Conservation (phyloP, 2,888 invertebrate species). For the Cepaea hortensis region DNA sequence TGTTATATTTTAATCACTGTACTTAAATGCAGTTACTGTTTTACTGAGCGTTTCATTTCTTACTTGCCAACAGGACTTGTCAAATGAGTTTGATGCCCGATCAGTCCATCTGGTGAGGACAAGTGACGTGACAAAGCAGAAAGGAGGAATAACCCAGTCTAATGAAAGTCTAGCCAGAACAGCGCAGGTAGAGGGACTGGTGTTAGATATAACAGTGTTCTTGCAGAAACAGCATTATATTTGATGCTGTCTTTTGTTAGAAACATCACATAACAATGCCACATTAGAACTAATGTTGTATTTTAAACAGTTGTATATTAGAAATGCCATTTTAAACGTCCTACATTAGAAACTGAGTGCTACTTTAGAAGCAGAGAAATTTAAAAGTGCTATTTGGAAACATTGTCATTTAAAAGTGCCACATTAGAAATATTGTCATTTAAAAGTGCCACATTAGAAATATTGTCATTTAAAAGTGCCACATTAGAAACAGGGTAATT, state of each 20-base stretch:
- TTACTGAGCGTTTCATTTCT: constrained; percentile 10
- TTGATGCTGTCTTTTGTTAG: background rate
- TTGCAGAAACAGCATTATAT: background rate
- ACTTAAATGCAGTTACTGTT: background rate
- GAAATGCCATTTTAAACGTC: too few species aligned
- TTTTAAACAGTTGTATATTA: too few species aligned
- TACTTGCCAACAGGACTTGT: constrained; percentile 57
- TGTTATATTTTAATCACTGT: background rate
- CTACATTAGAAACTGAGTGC: too few species aligned
- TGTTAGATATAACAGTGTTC: background rate
- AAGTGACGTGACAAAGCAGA: constrained; percentile 55
- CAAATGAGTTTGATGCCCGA: constrained; percentile 65
- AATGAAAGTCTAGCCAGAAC: constrained; percentile 66
- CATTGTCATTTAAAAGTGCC: too few species aligned
- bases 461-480: too few species aligned
- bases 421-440: too few species aligned
- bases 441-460: too few species aligned
- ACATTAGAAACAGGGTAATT: too few species aligned
- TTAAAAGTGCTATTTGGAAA: too few species aligned
- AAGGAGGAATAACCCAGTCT: constrained; percentile 53
- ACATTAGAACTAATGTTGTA: background rate
- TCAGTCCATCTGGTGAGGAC: constrained; percentile 67
- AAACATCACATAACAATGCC: background rate
- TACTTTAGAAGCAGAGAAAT: too few species aligned
- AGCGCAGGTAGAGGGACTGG: constrained; percentile 60